phyloP scores from a whole-genome alignment of 2,797 vertebrate genomes.

The Crocidura indochinensis region DNA sequence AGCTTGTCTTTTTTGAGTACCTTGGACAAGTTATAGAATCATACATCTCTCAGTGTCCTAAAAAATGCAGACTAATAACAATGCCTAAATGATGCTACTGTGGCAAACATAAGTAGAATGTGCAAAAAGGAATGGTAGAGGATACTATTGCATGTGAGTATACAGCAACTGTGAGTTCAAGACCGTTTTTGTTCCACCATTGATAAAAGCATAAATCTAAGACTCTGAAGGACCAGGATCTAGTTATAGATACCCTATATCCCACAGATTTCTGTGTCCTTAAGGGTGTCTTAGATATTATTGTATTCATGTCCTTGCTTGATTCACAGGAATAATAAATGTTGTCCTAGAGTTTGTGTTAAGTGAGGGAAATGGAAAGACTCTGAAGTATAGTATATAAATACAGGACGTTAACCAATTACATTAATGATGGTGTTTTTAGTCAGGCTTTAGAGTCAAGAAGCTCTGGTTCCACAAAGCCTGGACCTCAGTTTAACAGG shows the following conservation, averaged over 20 bases:
- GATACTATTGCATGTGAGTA: background rate
- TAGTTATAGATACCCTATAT: background rate
- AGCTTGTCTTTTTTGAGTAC: background rate
- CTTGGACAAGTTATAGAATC: background rate
- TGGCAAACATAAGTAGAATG: background rate
- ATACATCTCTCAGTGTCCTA: conserved; percentile 1
- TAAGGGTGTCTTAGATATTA: background rate
- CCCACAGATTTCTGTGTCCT: background rate
- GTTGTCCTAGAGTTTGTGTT: background rate
- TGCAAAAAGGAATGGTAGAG: background rate
- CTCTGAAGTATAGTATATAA: background rate
- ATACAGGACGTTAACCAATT: background rate
- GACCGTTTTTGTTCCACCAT: background rate
- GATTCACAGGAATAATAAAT: background rate
- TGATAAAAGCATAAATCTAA: conserved; percentile 61
- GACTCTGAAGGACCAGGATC: background rate
- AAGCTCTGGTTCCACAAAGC: background rate
- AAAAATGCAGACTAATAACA: background rate
- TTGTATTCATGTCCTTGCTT: background rate
- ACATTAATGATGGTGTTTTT: background rate
- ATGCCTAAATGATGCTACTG: background rate
- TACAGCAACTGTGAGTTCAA: background rate
- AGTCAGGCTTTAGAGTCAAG: background rate
- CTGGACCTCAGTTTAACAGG: background rate
- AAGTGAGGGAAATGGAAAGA: background rate